These are phyloP conservation scores for Seira musarum DNA, from an alignment of 2,888 invertebrate species.

Conservation along the genomic window DNA sequence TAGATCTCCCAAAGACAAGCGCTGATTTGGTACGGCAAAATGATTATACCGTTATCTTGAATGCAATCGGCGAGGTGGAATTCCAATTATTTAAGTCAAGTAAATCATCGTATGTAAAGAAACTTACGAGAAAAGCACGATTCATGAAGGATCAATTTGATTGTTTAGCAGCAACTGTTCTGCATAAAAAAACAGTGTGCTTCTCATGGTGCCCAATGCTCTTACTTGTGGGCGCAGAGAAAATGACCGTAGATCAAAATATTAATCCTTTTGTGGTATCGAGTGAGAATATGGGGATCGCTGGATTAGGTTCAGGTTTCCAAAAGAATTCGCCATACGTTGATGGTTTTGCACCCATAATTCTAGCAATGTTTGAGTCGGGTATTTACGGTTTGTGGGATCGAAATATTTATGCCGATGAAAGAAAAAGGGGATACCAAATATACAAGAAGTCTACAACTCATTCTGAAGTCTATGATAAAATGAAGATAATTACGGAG, in stretches of 20 bases:
- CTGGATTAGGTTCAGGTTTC: not conserved
- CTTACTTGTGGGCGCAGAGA: constrained; percentile 16
- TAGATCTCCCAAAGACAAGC: constrained; percentile 23
- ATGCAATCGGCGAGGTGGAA: constrained; percentile 31
- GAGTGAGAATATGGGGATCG: not conserved
- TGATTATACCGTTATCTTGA: constrained; percentile 24
- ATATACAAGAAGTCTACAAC: constrained; percentile 18
- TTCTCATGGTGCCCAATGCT: constrained; percentile 43
- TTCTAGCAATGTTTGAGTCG: constrained; percentile 22
- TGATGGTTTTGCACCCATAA: constrained; percentile 31
- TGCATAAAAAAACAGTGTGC: constrained; percentile 34
- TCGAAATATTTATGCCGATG: constrained; percentile 6
- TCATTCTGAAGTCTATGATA: not conserved
- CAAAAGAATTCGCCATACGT: constrained; percentile 25
- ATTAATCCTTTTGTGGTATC: constrained; percentile 35
- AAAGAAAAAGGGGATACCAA: constrained; percentile 29
- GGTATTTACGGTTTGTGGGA: constrained; percentile 46
- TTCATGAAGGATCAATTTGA: constrained; percentile 28
- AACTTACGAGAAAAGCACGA: constrained; percentile 1
- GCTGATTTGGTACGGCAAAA: constrained; percentile 1
- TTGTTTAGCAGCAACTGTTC: constrained; percentile 21
- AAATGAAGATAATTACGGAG: constrained; percentile 23
- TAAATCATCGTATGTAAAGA: constrained; percentile 24
- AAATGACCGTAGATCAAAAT: constrained; percentile 17
- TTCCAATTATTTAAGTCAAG: constrained; percentile 16